phyloP scores from a whole-genome alignment of 1,140 invertebrate species.

The Brachionus sp. region DNA sequence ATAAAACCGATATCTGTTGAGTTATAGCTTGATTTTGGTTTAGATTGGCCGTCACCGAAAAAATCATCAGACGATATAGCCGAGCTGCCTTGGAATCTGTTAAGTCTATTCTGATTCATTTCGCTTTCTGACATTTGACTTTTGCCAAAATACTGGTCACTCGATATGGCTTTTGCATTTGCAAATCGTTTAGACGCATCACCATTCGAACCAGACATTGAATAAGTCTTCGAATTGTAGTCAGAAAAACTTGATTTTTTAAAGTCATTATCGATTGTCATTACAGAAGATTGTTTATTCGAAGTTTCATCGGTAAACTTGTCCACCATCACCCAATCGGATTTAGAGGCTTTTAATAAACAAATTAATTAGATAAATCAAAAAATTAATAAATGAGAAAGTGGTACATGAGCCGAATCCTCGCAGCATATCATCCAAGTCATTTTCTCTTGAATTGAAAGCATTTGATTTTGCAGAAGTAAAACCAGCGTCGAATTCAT shows the following conservation, averaged over 20 bases:
- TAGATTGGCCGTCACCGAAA: constrained; percentile 67
- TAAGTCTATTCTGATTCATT: constrained; percentile 1
- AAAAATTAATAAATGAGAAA: not conserved
- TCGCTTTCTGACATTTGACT: constrained; percentile 36
- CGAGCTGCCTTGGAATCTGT: constrained; percentile 67
- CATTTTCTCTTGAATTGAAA: not conserved
- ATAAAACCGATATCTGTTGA: constrained; percentile 86
- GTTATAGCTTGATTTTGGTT: constrained; percentile 46
- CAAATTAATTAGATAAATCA: not conserved
- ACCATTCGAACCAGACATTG: not conserved
- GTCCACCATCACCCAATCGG: constrained; percentile 39
- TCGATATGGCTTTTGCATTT: constrained; percentile 92
- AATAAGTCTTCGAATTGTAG: not conserved
- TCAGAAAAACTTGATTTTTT: not conserved
- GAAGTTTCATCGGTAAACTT: not conserved
- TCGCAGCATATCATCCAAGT: not conserved
- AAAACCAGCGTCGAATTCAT: constrained; percentile 62
- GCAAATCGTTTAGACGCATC: constrained; percentile 59
- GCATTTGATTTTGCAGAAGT: constrained; percentile 54
- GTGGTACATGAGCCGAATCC: not conserved
- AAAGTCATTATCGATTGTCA: constrained; percentile 9
- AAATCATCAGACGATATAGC: constrained; percentile 93
- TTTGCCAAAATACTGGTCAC: constrained; percentile 71
- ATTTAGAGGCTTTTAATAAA: not conserved
- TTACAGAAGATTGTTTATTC: not conserved